Evolutionary conservation across 2,113 vertebrate genomes (phyloP), one percentile per base, ranked within the genome.

Genomic region (Dermatemys mawii): DNA sequence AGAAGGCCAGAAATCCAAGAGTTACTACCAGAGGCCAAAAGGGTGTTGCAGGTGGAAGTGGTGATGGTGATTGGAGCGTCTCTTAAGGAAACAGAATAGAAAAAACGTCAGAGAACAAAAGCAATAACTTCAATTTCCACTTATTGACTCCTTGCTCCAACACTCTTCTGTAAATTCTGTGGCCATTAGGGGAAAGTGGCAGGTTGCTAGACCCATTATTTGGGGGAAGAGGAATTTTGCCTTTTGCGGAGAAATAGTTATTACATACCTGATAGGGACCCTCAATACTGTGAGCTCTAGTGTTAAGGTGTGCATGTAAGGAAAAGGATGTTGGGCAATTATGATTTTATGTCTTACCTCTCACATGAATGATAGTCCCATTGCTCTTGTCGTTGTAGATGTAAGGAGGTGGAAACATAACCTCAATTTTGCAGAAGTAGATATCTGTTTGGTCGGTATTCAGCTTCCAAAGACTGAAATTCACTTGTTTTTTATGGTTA

Each of bases 341-440:
- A 70, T 80, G 48, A 27, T 76, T 78, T 53, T 41, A 11, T 27
- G 41, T 21, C n/a, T 97, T 98, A 98, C 98, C 98, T 98, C 91
- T 97, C 76, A 98, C 98, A 0, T 98, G 97, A 94, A 98, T 97
- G 84, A 98, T 96, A 0, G 98, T 98, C 78, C 98, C 98, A 0
- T 98, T 98, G 92, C 96, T 98, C 91, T 97, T 98, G 96, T 98
- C 98, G 2, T 95, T 97, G 83, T 38, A 90, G 86, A 98, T 90
- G 2, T 98, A 98, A 10, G 98, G 98, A 27, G 98, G 97, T 83
- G 98, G 98, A 88, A 98, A 97, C 96, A 98, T 94, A 54, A 94
- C 93, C 79, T 98, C 98, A 0, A 98, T 98, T 95, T 98, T 98
- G 97, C 98, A 98, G 94, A 97, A 98, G 94, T 98, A 98, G 95